Conservation (phyloP, 2,888 invertebrate genomes). For the Acronicta aceris region DNA sequence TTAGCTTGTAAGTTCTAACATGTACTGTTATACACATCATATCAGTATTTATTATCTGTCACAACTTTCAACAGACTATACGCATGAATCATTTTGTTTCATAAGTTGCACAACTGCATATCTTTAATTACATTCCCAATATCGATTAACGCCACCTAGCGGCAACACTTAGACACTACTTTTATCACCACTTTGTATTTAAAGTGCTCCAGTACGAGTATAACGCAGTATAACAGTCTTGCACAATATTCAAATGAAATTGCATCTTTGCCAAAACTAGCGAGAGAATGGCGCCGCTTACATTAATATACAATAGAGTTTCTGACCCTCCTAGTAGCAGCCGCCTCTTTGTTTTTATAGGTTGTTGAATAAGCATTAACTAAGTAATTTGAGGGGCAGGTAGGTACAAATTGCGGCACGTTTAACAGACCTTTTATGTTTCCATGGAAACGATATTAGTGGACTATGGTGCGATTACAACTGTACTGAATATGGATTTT, state of each 20-base stretch:
- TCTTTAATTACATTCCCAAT: conserved; percentile 26
- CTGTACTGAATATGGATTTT: conserved; percentile 34
- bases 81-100: too few relatives aligned
- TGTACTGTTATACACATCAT: too few relatives aligned
- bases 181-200: conserved; percentile 85
- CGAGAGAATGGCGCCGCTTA: conserved; percentile 83
- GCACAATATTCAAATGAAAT: conserved; percentile 89
- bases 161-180: conserved; percentile 71
- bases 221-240: conserved; percentile 83
- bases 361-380: conserved; percentile 84
- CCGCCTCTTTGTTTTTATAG: conserved; percentile 86
- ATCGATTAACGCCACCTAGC: conserved; percentile 73
- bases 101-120: too few relatives aligned
- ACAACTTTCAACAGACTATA: too few relatives aligned
- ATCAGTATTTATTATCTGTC: too few relatives aligned
- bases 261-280: conserved; percentile 89
- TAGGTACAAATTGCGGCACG: conserved; percentile 74
- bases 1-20: too few relatives aligned
- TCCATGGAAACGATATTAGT: conserved; percentile 60
- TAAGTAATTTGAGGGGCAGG: conserved; percentile 76
- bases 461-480: conserved; percentile 48
- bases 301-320: conserved; percentile 87
- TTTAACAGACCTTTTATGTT: conserved; percentile 69
- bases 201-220: conserved; percentile 80
- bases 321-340: conserved; percentile 81